These are phyloP conservation scores for Drosophila nebulosa DNA, from an alignment of 1,140 invertebrate species.

Conservation along the genomic window DNA sequence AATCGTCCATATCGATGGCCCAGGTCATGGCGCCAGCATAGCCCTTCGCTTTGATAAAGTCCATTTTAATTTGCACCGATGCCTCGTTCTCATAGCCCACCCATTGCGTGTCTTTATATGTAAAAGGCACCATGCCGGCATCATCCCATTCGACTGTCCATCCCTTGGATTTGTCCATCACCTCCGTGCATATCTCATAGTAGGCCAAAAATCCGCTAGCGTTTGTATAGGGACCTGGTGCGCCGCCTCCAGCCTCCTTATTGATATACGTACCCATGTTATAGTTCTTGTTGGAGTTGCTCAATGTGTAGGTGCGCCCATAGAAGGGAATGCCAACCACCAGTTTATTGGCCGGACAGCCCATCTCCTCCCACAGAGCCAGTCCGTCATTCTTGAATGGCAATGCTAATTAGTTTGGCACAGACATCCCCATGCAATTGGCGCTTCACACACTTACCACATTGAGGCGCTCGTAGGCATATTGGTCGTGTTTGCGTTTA, in stretches of 20 bases:
- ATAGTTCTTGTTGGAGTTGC: conserved; percentile 90
- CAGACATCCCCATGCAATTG: not conserved
- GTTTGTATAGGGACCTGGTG: conserved; percentile 91
- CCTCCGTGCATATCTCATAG: conserved; percentile 92
- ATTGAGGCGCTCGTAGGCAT: conserved; percentile 93
- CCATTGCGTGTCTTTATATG: conserved; percentile 94
- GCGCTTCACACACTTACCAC: conserved; percentile 85
- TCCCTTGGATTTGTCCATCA: conserved; percentile 85
- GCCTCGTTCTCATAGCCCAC: conserved; percentile 90
- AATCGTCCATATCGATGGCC: conserved; percentile 95
- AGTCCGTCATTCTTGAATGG: conserved; percentile 89
- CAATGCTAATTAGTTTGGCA: conserved; percentile 39
- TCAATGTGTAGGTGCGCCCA: conserved; percentile 90
- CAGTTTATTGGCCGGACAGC: conserved; percentile 92
- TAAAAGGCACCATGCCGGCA: conserved; percentile 90
- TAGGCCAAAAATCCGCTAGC: conserved; percentile 93
- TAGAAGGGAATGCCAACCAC: conserved; percentile 94
- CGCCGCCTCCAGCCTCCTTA: conserved; percentile 92
- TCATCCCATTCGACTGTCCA: conserved; percentile 93
- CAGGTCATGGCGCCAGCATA: conserved; percentile 94
- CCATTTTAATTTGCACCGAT: conserved; percentile 92
- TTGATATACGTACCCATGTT: conserved; percentile 91
- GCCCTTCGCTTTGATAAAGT: conserved; percentile 90
- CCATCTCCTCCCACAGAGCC: conserved; percentile 91
- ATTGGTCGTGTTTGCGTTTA: conserved; percentile 91